Evolutionary conservation across 2,888 invertebrate genomes (phyloP).

Genomic region (Nipponacmea schrenckii): DNA sequence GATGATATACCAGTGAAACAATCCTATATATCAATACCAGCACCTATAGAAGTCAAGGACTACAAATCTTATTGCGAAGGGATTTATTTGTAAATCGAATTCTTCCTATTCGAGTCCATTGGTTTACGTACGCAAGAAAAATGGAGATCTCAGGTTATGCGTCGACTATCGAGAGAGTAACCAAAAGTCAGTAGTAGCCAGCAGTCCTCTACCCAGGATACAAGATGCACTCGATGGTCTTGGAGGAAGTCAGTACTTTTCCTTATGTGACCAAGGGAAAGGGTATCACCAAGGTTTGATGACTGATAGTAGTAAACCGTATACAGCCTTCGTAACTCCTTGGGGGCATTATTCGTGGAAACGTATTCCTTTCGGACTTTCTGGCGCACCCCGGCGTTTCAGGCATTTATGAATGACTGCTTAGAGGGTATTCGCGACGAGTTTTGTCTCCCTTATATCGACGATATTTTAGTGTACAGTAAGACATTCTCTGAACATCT

Average conservation of each 20-base stretch:
- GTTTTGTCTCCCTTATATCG: slow-evolving; percentile 10
- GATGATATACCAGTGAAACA: too few species aligned
- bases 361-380: background rate
- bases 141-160: slow-evolving; percentile 12
- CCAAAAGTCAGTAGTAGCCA: background rate
- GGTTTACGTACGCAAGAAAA: slow-evolving; percentile 17
- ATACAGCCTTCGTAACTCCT: slow-evolving; percentile 9
- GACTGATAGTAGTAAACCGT: background rate
- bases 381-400: background rate
- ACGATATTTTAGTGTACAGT: slow-evolving; percentile 3
- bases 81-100: slow-evolving; percentile 7
- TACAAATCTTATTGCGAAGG: background rate
- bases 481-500: slow-evolving; percentile 32
- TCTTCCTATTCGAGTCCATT: slow-evolving; percentile 10
- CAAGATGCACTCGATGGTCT: background rate
- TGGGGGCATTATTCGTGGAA: slow-evolving; percentile 11
- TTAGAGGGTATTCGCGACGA: slow-evolving; percentile 1
- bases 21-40: too few species aligned
- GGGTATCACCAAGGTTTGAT: slow-evolving; percentile 10
- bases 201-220: slow-evolving; percentile 4
- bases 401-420: background rate
- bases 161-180: slow-evolving; percentile 12
- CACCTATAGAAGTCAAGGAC: background rate
- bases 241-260: background rate
- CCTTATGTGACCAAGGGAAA: background rate